Conservation (phyloP, 2,113 vertebrate genomes). For the Sterrhoptilus dennistouni region DNA sequence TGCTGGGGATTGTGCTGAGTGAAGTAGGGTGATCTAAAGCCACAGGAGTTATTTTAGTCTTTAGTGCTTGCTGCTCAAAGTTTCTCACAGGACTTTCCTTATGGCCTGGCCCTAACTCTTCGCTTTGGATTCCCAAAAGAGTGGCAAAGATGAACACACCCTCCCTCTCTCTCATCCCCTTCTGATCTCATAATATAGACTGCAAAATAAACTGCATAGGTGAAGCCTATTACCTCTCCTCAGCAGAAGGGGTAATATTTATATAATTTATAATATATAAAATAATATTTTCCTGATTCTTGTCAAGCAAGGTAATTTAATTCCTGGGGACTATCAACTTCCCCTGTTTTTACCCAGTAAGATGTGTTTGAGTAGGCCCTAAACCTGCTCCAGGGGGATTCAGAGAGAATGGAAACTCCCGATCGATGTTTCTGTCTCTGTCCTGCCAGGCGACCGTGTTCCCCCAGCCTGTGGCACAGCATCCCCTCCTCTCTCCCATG, state of each 20-base stretch:
- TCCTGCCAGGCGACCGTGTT: neutral
- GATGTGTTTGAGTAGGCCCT: neutral
- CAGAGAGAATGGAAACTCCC: neutral
- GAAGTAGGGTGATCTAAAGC: neutral
- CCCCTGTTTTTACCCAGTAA: neutral
- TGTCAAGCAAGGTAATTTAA: neutral
- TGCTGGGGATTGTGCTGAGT: neutral
- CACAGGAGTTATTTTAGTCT: neutral
- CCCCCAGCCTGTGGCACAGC: neutral
- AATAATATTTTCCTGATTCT: neutral
- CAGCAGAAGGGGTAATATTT: neutral
- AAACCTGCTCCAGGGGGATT: neutral
- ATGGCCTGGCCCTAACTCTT: neutral
- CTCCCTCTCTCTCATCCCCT: neutral
- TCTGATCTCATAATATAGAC: neutral
- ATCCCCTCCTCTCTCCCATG: neutral
- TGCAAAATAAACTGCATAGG: neutral
- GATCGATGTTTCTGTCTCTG: neutral
- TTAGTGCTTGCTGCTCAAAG: neutral
- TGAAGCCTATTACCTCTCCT: neutral
- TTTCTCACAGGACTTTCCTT: neutral
- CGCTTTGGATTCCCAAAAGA: neutral
- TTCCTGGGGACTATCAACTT: neutral
- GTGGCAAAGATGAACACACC: neutral
- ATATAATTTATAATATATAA: neutral